Base-by-base conservation (phyloP, 1,140 invertebrate species). In the Theocolax elegans region DNA sequence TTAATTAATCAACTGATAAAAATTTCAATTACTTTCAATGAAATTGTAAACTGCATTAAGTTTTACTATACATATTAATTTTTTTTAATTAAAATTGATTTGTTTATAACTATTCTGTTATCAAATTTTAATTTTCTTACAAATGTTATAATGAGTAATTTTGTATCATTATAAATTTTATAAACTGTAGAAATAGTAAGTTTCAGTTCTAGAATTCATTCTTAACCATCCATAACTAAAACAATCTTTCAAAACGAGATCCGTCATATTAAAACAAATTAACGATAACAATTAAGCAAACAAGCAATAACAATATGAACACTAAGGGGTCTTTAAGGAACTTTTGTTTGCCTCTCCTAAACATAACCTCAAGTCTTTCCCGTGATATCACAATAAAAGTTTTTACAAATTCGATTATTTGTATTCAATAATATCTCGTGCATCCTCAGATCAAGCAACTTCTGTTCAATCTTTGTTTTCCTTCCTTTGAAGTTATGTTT, bases 201-300 rank as follows among this genome's bases (percentile, higher is more conserved):
- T 65, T 51, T 19, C 44, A 15, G 19, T 54, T 23, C 23, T 44
- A 46, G 1, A 54, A 35, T 63, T 56, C 25, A 70, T 70, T 70
- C 60, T 70, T 48, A 40, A 64, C 40, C 62, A 65, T 66, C 62
- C 69, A 59, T 31, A 42, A 64, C 21, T 65, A 71, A 49, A 64
- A 66, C 53, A 51, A 64, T 71, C 1, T 51, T 59, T 65, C 64
- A 31, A 31, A 70, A 58, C 53, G 54, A 65, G 54, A 71, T 65
- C 54, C 53, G 35, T 31, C 53, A 72, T 71, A 75, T 75, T 75
- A 76, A 73, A 75, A 77, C 48, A 46, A 73, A 71, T 73, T 73
- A 74, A 77, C 75, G 70, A 73, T 74, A 77, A 74, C 74, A 74
- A 73, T 68, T 44, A 42, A 67, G 54, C 64, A 72, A 72, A 74